These are phyloP conservation scores for Mormyrus proboscirostris DNA, from an alignment of 2,797 vertebrate genomes.

Conservation along the genomic window DNA sequence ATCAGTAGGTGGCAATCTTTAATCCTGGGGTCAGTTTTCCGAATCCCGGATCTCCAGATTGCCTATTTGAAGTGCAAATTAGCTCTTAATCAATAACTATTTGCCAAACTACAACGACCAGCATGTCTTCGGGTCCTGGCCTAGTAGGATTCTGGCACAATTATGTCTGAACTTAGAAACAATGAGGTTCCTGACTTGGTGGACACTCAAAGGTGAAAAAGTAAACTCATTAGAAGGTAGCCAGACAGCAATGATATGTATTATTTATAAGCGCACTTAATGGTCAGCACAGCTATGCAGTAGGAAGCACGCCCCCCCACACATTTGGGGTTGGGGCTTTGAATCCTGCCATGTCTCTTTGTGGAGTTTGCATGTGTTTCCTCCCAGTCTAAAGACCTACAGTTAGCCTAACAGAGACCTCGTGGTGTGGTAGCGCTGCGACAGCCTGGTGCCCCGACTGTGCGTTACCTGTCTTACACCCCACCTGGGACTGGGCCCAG, in stretches of 20 bases:
- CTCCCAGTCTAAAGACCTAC: neutral
- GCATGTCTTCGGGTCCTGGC: neutral
- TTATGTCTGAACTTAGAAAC: neutral
- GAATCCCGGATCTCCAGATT: slow-evolving; percentile 55
- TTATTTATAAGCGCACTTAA: neutral
- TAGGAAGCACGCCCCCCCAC: neutral
- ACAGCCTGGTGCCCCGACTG: neutral
- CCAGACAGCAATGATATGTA: neutral
- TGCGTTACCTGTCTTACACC: neutral
- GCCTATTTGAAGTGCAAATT: slow-evolving; percentile 35
- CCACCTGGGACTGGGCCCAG: neutral
- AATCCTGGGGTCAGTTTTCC: slow-evolving; percentile 55
- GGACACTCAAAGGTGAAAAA: neutral
- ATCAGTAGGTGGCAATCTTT: slow-evolving; percentile 57
- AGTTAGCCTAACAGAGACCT: neutral
- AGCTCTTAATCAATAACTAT: neutral
- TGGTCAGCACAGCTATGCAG: neutral
- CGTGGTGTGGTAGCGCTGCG: neutral
- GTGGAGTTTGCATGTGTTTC: neutral
- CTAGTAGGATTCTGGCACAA: neutral
- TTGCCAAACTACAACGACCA: neutral
- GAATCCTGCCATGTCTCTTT: neutral
- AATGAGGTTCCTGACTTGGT: too few species aligned
- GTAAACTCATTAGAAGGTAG: neutral
- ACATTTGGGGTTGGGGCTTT: neutral